These are phyloP conservation scores for Ptiloglossa arizonensis DNA, from an alignment of 1,140 invertebrate genomes.

Conservation along the genomic window DNA sequence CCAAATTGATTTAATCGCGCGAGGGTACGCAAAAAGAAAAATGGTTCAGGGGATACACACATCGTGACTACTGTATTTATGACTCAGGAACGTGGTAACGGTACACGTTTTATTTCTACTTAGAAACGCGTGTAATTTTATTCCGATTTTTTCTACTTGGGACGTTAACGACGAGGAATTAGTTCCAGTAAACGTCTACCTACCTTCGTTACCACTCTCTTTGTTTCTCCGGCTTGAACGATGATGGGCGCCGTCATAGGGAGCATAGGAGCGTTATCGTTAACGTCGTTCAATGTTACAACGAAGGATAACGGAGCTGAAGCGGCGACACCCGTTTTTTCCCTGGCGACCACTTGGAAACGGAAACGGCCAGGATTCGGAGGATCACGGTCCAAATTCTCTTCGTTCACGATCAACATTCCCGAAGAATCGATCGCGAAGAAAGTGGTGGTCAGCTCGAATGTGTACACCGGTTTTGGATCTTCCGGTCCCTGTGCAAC, in stretches of 20 bases:
- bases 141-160: background rate
- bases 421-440: slow-evolving; percentile 90
- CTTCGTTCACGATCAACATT: slow-evolving; percentile 89
- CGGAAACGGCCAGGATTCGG: slow-evolving; percentile 92
- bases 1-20: background rate
- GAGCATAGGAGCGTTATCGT: slow-evolving; percentile 91
- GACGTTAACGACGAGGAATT: background rate
- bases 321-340: slow-evolving; percentile 89
- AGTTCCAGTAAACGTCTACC: slow-evolving; percentile 1
- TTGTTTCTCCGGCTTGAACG: slow-evolving; percentile 91
- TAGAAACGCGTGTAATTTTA: background rate
- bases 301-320: slow-evolving; percentile 90
- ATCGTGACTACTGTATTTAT: background rate
- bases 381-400: slow-evolving; percentile 92
- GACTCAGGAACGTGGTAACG: no score
- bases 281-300: slow-evolving; percentile 90
- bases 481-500: slow-evolving; percentile 84
- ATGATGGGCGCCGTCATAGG: slow-evolving; percentile 89
- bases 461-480: slow-evolving; percentile 89
- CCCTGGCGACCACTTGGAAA: slow-evolving; percentile 92
- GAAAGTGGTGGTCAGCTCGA: slow-evolving; percentile 92
- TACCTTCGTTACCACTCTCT: slow-evolving; percentile 89
- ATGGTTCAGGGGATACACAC: background rate
- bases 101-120: background rate
- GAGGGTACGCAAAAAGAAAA: background rate